These are phyloP conservation scores for Brienomyrus longianalis DNA, from an alignment of 2,113 vertebrate species.

Conservation along the genomic window DNA sequence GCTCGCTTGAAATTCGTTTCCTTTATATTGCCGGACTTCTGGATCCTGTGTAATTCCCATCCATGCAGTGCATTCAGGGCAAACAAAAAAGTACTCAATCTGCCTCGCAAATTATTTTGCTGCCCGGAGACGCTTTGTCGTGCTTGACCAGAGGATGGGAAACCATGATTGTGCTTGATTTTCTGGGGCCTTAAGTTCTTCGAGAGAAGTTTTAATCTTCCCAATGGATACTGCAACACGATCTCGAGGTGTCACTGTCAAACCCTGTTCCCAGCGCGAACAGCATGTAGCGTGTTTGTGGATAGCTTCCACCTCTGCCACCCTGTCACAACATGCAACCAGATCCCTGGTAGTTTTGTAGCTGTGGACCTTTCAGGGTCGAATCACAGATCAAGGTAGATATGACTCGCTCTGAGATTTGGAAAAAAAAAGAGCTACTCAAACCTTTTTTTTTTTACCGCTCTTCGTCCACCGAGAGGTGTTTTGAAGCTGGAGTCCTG, in stretches of 20 bases:
- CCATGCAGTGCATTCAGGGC: background rate
- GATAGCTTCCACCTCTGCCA: background rate
- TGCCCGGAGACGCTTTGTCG: background rate
- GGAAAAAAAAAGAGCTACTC: background rate
- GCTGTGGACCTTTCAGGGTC: background rate
- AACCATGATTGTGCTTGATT: background rate
- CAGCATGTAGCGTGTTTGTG: background rate
- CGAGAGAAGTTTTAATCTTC: background rate
- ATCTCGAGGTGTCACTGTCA: background rate
- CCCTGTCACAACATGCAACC: background rate
- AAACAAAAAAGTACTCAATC: background rate
- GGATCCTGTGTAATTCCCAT: slow-evolving; percentile 1
- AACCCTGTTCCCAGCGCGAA: background rate
- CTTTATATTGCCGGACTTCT: slow-evolving; percentile 14
- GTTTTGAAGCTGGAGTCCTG: background rate
- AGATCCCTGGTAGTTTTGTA: background rate
- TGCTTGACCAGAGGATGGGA: background rate
- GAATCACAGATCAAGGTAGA: background rate
- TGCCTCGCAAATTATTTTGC: background rate
- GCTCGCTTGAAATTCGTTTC: background rate
- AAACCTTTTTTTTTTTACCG: background rate
- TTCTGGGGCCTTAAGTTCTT: background rate
- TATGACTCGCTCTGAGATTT: background rate
- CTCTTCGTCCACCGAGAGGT: background rate
- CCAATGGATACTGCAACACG: background rate